Base-by-base conservation (phyloP, 2,888 invertebrate species). In the Herminia tarsipennalis region DNA sequence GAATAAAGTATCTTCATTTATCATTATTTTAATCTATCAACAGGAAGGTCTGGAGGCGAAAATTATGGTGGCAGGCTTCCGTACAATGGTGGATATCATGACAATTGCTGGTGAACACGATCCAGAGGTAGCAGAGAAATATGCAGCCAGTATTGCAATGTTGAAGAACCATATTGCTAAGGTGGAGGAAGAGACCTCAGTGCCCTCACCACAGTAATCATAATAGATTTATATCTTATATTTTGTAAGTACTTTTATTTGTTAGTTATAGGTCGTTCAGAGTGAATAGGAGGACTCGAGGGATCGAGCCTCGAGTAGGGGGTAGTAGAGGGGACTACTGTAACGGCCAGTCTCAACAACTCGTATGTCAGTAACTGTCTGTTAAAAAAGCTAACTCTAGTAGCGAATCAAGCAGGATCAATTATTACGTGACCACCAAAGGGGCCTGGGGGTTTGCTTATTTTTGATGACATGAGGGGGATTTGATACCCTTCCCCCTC, bases 11-110 rank as follows among this genome's bases (percentile, higher is more conserved):
- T n/a, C n/a, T n/a, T n/a, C 18, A 3, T 17, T 5, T 5, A 2
- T 14, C 5, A 10, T 9, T 1, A 1, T 14, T 9, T 8, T 30
- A 3, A 4, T 5, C 18, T 17, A 2, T 34, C 8, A 10, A 34
- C 28, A 47, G 46, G 21, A 32, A 2, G 0, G 9, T 1, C 40
- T 47, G 3, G 46, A 47, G 14, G 16, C 9, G 0, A 47, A 47
- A 5, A 36, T 40, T 1, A 27, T 36, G 36, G 5, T 13, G 3
- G 36, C 40, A 1, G 40, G 40, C 1, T 5, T 47, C 1, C 13
- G 36, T 5, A 47, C 40, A 0, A 47, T 47, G 40, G 9, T 40
- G 1, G 46, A 40, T 8, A 36, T 30, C 6, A 47, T 47, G 46
- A 41, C 32, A 1, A 46, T 25, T 9, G 46, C 28, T 2, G 35